Percentiles rank a stretch among this genome's conserved stretches.
phyloP scores from a whole-genome alignment of 2,113 vertebrate genomes.

The Noctilio leporinus region DNA sequence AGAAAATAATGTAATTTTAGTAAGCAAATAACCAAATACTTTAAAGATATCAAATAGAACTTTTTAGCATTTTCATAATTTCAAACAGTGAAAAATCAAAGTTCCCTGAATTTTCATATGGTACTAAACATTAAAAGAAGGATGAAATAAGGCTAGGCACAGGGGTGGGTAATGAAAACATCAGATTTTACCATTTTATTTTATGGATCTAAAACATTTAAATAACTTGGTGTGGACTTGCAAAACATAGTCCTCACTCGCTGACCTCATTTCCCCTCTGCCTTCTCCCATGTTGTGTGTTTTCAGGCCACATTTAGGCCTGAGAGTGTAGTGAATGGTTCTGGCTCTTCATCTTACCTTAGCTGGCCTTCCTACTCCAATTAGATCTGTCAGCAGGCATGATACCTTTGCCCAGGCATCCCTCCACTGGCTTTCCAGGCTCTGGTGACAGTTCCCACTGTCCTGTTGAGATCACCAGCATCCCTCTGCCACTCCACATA shows the following conservation, averaged over 20 bases:
- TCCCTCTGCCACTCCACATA: background rate
- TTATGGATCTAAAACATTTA: background rate
- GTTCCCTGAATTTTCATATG: background rate
- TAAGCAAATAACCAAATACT: background rate
- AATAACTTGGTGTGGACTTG: background rate
- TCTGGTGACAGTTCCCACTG: background rate
- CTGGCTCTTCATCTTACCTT: background rate
- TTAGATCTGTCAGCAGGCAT: background rate
- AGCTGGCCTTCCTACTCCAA: background rate
- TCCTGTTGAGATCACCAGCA: background rate
- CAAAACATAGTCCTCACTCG: background rate
- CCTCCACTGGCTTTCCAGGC: background rate
- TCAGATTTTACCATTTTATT: background rate
- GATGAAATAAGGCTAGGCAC: background rate
- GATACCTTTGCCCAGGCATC: background rate
- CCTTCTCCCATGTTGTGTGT: background rate
- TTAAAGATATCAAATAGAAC: background rate
- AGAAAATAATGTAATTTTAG: background rate
- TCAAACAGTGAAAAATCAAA: slow-evolving; percentile 27
- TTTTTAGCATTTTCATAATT: background rate
- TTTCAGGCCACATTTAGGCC: background rate
- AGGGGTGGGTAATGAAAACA: background rate
- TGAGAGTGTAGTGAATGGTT: accelerated
- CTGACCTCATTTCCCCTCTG: background rate
- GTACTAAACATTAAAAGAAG: background rate